Conservation (phyloP, 2,797 vertebrate species). For the Xiphorhynchus erythropygius region DNA sequence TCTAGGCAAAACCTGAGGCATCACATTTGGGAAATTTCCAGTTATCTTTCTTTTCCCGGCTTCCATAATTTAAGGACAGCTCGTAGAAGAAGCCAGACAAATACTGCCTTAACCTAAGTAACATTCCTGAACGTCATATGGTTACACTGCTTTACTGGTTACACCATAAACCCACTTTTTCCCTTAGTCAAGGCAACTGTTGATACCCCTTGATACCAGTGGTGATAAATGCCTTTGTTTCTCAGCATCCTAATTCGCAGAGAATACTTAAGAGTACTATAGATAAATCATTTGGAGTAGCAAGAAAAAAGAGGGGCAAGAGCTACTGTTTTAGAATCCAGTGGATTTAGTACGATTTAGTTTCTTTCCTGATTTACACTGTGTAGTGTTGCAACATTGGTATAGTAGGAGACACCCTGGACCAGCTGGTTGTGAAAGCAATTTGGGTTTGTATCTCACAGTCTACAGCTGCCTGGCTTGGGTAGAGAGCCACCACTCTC, state of each 20-base stretch:
- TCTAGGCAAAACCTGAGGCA: slow-evolving; percentile 9
- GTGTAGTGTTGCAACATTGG: not conserved
- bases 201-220: not conserved
- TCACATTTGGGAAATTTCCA: not conserved
- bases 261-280: not conserved
- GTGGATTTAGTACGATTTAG: not conserved
- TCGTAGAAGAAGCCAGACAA: not conserved
- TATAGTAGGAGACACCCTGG: not conserved
- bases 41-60: not conserved
- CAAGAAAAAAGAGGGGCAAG: not conserved
- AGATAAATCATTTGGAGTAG: not conserved
- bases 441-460: not conserved
- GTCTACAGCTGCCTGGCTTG: not conserved
- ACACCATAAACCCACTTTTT: not conserved
- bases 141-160: not conserved
- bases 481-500: not conserved
- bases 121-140: not conserved
- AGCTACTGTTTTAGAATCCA: not conserved
- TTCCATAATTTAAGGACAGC: not conserved
- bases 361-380: not conserved
- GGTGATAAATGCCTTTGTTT: slow-evolving; percentile 17
- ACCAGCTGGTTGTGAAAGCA: not conserved
- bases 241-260: not conserved
- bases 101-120: not conserved
- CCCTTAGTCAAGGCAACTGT: not conserved